A percentile compares a stretch with the other conserved stretches of the same genome.
Evolutionary conservation across 2,888 invertebrate species (phyloP).

Genomic region (Apomyelois bistriatella): DNA sequence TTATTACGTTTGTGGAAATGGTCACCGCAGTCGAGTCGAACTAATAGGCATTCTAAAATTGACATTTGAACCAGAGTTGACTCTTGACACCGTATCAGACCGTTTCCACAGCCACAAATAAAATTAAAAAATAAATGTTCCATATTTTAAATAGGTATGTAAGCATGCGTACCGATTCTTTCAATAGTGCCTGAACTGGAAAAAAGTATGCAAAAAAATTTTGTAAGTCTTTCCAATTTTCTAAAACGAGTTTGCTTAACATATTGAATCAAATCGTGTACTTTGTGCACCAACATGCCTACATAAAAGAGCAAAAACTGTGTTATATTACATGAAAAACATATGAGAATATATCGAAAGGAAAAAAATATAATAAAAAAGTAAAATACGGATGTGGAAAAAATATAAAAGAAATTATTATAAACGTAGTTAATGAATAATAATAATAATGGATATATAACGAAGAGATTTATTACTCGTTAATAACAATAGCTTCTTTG

Average conservation of each 20-base stretch:
- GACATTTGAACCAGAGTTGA: too few relatives aligned
- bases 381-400: constrained; percentile 52
- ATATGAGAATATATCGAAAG: constrained; percentile 36
- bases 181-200: constrained; percentile 61
- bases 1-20: constrained; percentile 20
- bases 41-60: too few relatives aligned
- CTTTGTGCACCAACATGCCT: constrained; percentile 66
- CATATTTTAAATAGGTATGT: constrained; percentile 22
- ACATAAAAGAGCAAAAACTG: constrained; percentile 50
- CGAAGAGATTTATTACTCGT: constrained; percentile 86
- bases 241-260: constrained; percentile 36
- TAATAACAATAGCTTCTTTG: constrained; percentile 96
- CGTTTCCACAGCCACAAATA: not conserved
- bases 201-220: constrained; percentile 52
- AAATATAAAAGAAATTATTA: constrained; percentile 60
- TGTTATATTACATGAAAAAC: constrained; percentile 45
- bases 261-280: constrained; percentile 52
- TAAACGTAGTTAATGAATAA: constrained; percentile 68
- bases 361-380: constrained; percentile 35
- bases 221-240: constrained; percentile 38
- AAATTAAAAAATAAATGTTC: not conserved
- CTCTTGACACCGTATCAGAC: not conserved
- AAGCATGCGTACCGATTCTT: constrained; percentile 70
- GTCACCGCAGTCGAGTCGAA: not conserved
- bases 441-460: constrained; percentile 74